Conservation (phyloP, 2,113 vertebrate species). For the Solenodon paradoxus region DNA sequence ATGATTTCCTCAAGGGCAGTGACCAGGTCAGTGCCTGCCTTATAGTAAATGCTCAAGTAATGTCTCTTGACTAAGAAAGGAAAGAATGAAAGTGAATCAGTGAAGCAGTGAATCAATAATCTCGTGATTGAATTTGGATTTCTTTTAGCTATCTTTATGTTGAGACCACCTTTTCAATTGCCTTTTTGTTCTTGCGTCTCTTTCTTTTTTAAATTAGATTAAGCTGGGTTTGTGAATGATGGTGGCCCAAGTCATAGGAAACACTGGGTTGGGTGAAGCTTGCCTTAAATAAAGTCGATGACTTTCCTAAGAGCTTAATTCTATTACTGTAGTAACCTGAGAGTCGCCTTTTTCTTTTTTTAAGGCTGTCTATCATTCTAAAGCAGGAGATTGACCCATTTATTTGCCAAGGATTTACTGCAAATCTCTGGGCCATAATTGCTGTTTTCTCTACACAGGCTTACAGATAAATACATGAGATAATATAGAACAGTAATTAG, state of each 20-base stretch:
- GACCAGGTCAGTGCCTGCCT: neutral
- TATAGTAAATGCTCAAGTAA: neutral
- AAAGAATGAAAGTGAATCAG: neutral
- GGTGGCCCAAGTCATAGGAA: neutral
- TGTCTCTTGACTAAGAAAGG: conserved; percentile 15
- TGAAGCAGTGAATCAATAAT: neutral
- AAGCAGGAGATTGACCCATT: conserved; percentile 53
- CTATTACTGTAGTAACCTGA: neutral
- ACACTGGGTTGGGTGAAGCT: neutral
- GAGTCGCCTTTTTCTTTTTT: conserved; percentile 17
- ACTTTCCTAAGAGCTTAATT: conserved; percentile 34
- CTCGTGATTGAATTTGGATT: neutral
- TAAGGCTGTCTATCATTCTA: conserved; percentile 45
- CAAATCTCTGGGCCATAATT: conserved; percentile 25
- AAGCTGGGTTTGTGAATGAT: conserved; percentile 23
- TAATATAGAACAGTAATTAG: neutral
- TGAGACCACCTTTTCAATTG: neutral
- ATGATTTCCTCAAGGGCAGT: neutral
- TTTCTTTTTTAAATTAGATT: neutral
- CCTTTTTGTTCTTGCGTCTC: neutral
- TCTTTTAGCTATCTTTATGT: neutral
- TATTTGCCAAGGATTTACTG: conserved; percentile 58
- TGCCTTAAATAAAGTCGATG: neutral
- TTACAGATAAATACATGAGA: conserved; percentile 7
- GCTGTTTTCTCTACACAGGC: conserved; percentile 33